Percentiles rank a stretch among this genome's conserved stretches.
Evolutionary conservation across 37 sponge, comb jelly and placozoan genomes (phyloP).

Genomic region (Ianthella basta): DNA sequence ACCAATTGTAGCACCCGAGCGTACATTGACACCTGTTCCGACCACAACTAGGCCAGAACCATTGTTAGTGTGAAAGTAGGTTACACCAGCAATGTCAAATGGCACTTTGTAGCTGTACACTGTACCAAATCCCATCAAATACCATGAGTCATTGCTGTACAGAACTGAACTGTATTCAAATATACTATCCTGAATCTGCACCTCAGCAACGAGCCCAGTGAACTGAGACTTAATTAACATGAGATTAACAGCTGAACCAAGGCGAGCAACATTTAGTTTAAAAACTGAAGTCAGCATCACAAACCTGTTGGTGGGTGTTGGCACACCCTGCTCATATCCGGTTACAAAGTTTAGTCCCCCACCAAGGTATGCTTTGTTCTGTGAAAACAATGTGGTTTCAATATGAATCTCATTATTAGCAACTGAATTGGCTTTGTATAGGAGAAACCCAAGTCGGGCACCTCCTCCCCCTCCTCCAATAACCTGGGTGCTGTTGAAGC

Average conservation of each 20-base stretch:
- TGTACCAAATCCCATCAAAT: not conserved
- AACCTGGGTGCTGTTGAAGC: not conserved
- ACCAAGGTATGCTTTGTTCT: conserved; percentile 6
- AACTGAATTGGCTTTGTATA: not conserved
- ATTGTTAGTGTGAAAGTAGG: not conserved
- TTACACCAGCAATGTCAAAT: not conserved
- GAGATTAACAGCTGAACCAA: conserved; percentile 12
- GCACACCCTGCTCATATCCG: not conserved
- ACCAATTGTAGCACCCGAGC: not conserved
- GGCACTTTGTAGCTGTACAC: not conserved
- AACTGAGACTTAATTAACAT: no score
- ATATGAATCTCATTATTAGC: not conserved
- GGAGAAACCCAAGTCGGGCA: not conserved
- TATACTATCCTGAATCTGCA: not conserved
- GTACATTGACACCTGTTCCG: not conserved
- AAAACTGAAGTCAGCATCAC: not conserved
- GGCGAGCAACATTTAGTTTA: not conserved
- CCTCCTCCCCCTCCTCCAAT: not conserved
- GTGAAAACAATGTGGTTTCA: not conserved
- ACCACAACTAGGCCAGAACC: conserved; percentile 2
- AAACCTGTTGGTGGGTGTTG: not conserved
- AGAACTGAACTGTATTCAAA: not conserved
- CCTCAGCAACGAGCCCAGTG: not conserved
- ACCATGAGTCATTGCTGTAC: not conserved
- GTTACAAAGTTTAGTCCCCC: conserved; percentile 3